phyloP scores from a whole-genome alignment of 2,797 vertebrate genomes.

The Pelochelys cantorii region DNA sequence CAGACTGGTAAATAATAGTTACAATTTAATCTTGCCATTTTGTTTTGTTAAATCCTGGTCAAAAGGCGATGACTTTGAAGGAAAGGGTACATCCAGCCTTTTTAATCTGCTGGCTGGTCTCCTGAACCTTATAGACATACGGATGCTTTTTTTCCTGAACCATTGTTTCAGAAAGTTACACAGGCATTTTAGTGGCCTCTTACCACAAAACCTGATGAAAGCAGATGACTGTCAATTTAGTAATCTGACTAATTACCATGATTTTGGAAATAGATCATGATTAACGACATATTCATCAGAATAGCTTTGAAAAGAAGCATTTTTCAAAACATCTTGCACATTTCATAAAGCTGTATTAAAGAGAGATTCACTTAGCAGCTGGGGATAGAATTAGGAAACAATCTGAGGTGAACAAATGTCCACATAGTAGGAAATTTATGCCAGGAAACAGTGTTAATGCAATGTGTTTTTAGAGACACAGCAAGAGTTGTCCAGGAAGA shows the following conservation, averaged over 20 bases:
- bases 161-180: background rate
- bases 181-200: background rate
- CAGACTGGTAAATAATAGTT: background rate
- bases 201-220: accelerated
- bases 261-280: background rate
- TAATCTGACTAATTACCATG: background rate
- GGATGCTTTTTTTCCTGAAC: background rate
- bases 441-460: background rate
- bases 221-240: accelerated
- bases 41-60: background rate
- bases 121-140: background rate
- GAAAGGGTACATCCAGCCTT: background rate
- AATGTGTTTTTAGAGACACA: background rate
- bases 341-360: background rate
- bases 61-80: background rate
- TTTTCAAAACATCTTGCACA: background rate
- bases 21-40: background rate
- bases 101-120: background rate
- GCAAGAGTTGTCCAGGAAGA: background rate
- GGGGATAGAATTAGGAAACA: background rate
- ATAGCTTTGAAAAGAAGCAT: background rate
- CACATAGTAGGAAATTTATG: background rate
- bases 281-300: background rate
- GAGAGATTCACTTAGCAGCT: background rate
- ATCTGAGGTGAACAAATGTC: background rate